These are phyloP conservation scores for Meiosimyza platycephala DNA, from an alignment of 2,888 invertebrate genomes.

Conservation along the genomic window DNA sequence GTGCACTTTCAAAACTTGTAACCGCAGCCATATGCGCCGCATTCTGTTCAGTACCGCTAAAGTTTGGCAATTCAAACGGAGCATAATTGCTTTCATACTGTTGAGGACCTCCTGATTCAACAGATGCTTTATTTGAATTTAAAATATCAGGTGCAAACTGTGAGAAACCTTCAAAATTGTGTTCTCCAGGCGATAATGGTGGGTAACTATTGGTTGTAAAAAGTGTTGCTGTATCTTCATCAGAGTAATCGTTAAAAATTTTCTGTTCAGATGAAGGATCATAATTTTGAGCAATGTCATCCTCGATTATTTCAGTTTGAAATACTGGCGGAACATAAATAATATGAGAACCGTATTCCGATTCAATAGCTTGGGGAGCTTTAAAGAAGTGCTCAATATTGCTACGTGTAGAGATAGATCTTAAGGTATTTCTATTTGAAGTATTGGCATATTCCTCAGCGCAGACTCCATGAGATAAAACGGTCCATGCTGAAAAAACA, in stretches of 20 bases:
- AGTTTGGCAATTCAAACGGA: no score
- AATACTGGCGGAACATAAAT: conserved; percentile 54
- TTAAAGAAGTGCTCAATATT: conserved; percentile 44
- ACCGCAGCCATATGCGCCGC: no score
- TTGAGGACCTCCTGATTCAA: no score
- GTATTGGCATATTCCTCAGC: conserved; percentile 52
- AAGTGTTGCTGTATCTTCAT: no score
- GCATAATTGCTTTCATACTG: no score
- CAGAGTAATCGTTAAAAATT: conserved; percentile 18
- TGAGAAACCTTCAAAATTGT: no score
- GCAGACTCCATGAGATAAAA: conserved; percentile 54
- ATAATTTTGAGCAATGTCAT: not conserved
- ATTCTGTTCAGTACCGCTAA: no score
- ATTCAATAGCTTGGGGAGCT: conserved; percentile 34
- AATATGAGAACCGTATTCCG: conserved; percentile 43
- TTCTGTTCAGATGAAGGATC: not conserved
- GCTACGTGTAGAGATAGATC: conserved; percentile 46
- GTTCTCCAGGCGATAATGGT: no score
- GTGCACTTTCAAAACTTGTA: no score
- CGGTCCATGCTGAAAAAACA: conserved; percentile 53
- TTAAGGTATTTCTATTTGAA: not conserved
- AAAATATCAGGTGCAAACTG: no score
- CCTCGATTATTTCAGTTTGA: conserved; percentile 51
- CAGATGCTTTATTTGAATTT: no score
- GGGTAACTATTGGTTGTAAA: no score